Percentiles rank a stretch among this genome's conserved stretches.
These are phyloP conservation scores for Hippopotamus amphibius DNA, from an alignment of 2,113 vertebrate genomes.

Conservation along the genomic window DNA sequence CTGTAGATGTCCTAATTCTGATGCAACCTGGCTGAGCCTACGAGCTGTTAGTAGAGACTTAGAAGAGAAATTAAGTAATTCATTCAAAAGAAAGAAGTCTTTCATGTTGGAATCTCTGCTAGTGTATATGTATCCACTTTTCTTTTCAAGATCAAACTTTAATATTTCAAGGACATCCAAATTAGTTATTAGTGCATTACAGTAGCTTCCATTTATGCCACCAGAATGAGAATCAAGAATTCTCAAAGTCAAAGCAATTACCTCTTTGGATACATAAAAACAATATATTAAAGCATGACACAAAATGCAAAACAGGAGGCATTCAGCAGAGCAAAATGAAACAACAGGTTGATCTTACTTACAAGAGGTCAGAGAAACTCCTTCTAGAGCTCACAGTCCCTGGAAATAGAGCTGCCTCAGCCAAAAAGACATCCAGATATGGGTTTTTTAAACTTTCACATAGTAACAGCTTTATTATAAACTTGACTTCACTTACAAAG, in stretches of 20 bases:
- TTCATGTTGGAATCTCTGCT: background rate
- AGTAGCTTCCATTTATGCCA: background rate
- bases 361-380: slow-evolving; percentile 2
- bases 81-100: background rate
- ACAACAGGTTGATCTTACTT: background rate
- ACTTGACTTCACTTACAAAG: background rate
- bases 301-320: background rate
- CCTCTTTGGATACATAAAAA: background rate
- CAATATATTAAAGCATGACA: background rate
- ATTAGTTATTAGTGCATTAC: background rate
- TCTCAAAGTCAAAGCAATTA: slow-evolving; percentile 18
- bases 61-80: background rate
- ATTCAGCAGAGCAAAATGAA: background rate
- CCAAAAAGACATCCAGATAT: background rate
- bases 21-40: background rate
- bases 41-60: background rate
- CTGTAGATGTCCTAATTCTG: background rate
- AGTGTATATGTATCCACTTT: background rate
- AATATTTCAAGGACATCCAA: background rate
- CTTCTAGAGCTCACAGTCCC: background rate
- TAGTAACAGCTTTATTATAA: background rate
- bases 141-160: background rate
- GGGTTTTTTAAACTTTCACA: background rate
- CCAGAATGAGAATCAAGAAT: background rate
- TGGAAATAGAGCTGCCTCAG: background rate